These are phyloP conservation scores for Quadriops clusia DNA, from an alignment of 2,888 invertebrate genomes.

Conservation along the genomic window DNA sequence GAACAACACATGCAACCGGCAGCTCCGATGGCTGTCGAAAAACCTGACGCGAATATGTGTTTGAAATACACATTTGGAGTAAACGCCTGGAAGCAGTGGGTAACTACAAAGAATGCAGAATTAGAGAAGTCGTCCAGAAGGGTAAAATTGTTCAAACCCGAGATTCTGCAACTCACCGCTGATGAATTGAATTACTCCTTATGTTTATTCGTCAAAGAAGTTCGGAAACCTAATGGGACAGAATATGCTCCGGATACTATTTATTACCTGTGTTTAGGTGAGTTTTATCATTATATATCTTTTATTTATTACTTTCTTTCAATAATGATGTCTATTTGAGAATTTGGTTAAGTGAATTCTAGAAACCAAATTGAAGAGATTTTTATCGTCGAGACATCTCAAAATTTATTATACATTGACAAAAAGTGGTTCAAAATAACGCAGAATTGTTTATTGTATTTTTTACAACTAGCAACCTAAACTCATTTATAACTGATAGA, in stretches of 20 bases:
- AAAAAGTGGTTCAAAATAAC: no score
- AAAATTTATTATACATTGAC: no score
- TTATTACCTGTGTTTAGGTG: conserved; percentile 78
- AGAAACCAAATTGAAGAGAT: no score
- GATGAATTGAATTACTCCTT: conserved; percentile 77
- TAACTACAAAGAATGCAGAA: conserved; percentile 59
- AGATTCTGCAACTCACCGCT: conserved; percentile 69
- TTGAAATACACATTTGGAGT: conserved; percentile 78
- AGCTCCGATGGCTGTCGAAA: conserved; percentile 33
- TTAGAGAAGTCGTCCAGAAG: conserved; percentile 13
- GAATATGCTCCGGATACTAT: conserved; percentile 84
- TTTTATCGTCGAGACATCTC: no score
- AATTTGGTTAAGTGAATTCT: no score
- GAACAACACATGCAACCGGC: no score
- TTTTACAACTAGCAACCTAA: no score
- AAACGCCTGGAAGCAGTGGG: conserved; percentile 86
- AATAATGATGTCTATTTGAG: no score
- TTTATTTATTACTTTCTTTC: no score
- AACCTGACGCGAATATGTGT: conserved; percentile 78
- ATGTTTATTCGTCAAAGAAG: conserved; percentile 77
- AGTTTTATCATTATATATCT: no score
- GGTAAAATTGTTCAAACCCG: conserved; percentile 49
- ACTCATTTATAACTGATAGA: no score
- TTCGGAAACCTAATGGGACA: conserved; percentile 52
- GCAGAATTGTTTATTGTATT: no score